phyloP scores from a whole-genome alignment of 2,888 invertebrate genomes.

The Dasypogon diadema region DNA sequence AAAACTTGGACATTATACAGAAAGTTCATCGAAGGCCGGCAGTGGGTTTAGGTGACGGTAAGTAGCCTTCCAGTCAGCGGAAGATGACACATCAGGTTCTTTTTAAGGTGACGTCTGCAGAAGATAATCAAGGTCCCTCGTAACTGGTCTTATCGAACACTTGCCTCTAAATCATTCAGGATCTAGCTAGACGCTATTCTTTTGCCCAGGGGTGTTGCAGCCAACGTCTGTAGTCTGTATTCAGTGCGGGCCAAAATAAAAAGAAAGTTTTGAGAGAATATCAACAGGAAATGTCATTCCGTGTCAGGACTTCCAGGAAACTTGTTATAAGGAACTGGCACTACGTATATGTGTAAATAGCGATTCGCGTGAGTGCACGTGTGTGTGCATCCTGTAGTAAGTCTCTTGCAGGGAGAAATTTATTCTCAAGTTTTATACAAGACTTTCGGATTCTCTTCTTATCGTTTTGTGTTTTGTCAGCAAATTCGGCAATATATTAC shows the following conservation, averaged over 20 bases:
- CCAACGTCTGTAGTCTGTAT: background rate
- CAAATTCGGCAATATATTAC: constrained; percentile 19
- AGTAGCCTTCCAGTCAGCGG: too few species aligned
- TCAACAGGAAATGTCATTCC: constrained; percentile 40
- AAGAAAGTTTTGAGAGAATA: constrained; percentile 6
- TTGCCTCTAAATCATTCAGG: constrained; percentile 27
- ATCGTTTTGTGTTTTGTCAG: constrained; percentile 23
- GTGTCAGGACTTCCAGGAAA: constrained; percentile 37
- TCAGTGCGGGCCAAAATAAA: constrained; percentile 8
- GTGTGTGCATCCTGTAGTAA: background rate
- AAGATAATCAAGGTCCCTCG: too few species aligned
- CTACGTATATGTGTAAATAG: constrained; percentile 29
- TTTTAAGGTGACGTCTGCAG: constrained; percentile 19
- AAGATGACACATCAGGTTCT: constrained; percentile 11
- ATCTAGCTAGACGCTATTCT: background rate
- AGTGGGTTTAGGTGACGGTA: too few species aligned
- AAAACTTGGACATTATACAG: constrained; percentile 31
- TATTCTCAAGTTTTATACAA: constrained; percentile 13
- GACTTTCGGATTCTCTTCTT: background rate
- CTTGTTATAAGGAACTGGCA: constrained; percentile 20
- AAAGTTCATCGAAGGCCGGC: too few species aligned
- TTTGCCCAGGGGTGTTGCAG: background rate
- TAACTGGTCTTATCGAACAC: constrained; percentile 19
- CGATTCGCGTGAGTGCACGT: background rate
- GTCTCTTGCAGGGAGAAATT: constrained; percentile 21